Base-by-base conservation (phyloP, 2,888 invertebrate genomes). In the Archips xylosteana region DNA sequence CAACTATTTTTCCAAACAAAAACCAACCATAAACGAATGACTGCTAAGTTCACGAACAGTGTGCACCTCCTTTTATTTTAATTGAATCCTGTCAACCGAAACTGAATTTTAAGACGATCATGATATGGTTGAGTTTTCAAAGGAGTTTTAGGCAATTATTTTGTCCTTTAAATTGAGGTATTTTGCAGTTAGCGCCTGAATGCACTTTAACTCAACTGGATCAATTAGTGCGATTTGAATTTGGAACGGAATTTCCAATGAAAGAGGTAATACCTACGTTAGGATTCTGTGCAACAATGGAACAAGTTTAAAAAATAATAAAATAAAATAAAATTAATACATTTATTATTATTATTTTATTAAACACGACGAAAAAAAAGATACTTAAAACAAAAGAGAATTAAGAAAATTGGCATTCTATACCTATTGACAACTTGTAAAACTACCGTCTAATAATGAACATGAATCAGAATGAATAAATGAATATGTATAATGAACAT, bases 201-300 rank as follows among this genome's bases (percentile, higher is more conserved):
- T 64, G 64, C 64, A n/a, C n/a, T 49, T 64, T 49, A 49, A 49
- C 49, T 64, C 49, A 23, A 64, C 49, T 64, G 49, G 45, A 64
- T 49, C 49, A 47, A 49, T 47, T 64, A 49, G 45, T 49, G 45
- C 6, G 64, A 34, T 64, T 64, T 34, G 34, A 49, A 64, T 62
- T 45, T 45, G 62, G 62, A 62, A 62, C 62, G 62, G 45, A 42
- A 62, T 62, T 62, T 45, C 45, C 42, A 6, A 0, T 6, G 3
- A n/a, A 5, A 49, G n/a, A 13, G 47, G 13, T 13, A 13, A 13
- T 47, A n/a, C n/a, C n/a, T n/a, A 13, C 1, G 10, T 13, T 47
- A n/a, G 47, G 13, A n/a, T 49, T 49, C n/a, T 5, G 4, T 13
- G n/a, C 1, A 0, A 5, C 13, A 49, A 49, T 13, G 49, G 5